Evolutionary conservation across 2,888 invertebrate genomes (phyloP).

Genomic region (Priocnemis perturbator): DNA sequence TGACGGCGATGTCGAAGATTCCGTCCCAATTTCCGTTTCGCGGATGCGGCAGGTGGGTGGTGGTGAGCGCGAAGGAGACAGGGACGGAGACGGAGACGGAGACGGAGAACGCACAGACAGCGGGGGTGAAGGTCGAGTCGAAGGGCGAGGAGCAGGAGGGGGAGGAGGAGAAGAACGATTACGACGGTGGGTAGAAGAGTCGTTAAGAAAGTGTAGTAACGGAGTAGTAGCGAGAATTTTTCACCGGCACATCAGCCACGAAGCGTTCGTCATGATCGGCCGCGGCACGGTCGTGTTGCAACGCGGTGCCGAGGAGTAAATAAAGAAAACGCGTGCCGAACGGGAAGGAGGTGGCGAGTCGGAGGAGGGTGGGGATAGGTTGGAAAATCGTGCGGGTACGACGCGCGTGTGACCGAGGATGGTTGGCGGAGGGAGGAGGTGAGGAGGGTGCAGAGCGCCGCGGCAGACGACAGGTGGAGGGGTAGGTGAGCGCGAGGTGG

Average conservation of each 20-base stretch:
- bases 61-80: slow-evolving; percentile 3
- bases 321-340: slow-evolving; percentile 66
- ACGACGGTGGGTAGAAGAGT: background rate
- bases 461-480: slow-evolving; percentile 68
- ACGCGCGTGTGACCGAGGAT: slow-evolving; percentile 44
- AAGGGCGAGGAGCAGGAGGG: slow-evolving; percentile 7
- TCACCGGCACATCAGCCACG: background rate
- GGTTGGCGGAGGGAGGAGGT: slow-evolving; percentile 44
- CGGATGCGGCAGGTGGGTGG: slow-evolving; percentile 15
- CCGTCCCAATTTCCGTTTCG: slow-evolving; percentile 33
- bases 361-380: slow-evolving; percentile 56
- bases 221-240: background rate
- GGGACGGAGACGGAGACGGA: slow-evolving; percentile 19
- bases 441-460: slow-evolving; percentile 54
- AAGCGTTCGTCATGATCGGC: slow-evolving; percentile 36
- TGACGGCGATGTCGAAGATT: slow-evolving; percentile 27
- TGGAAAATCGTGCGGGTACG: slow-evolving; percentile 50
- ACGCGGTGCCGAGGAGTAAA: slow-evolving; percentile 64
- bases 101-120: slow-evolving; percentile 32
- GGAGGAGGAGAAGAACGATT: slow-evolving; percentile 6
- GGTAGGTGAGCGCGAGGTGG: slow-evolving; percentile 69
- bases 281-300: slow-evolving; percentile 46
- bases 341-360: slow-evolving; percentile 38
- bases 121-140: slow-evolving; percentile 17
- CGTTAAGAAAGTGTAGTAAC: too few species aligned